Conservation (phyloP, 2,888 invertebrate species). For the Rhingia campestris region DNA sequence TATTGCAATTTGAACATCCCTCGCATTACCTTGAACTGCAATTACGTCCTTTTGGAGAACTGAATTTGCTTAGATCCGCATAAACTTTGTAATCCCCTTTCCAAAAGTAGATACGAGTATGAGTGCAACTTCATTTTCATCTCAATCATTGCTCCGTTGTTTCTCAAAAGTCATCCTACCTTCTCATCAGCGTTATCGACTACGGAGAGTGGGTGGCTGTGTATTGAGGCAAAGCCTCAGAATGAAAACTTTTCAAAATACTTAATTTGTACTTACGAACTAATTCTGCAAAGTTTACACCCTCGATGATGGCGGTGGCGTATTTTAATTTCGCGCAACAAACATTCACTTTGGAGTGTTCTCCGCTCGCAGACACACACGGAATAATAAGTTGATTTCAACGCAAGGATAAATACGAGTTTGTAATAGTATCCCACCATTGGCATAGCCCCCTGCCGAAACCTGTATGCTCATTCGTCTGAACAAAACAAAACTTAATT, state of each 20-base stretch:
- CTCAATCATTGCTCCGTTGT: neutral
- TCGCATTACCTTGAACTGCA: neutral
- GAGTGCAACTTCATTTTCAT: conserved; percentile 12
- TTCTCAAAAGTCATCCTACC: neutral
- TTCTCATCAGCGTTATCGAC: conserved; percentile 5
- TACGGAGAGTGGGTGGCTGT: neutral
- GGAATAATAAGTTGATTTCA: conserved; percentile 59
- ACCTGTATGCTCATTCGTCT: conserved; percentile 52
- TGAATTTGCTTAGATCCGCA: conserved; percentile 21
- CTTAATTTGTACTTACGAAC: conserved; percentile 62
- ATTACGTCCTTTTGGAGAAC: conserved; percentile 22
- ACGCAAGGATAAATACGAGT: conserved; percentile 7
- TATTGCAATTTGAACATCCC: conserved; percentile 6
- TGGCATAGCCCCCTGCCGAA: neutral
- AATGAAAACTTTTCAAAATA: conserved; percentile 43
- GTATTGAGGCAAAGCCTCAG: conserved; percentile 12
- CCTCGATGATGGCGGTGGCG: conserved; percentile 7
- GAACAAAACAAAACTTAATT: conserved; percentile 74
- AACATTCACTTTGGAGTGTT: conserved; percentile 66
- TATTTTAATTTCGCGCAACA: conserved; percentile 70
- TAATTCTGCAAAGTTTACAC: conserved; percentile 50
- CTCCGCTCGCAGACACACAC: conserved; percentile 31
- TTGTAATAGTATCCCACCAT: conserved; percentile 1
- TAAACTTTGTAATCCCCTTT: conserved; percentile 38
- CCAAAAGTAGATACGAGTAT: neutral